Base-by-base conservation (phyloP, 1,140 invertebrate species). In the Micrasema longulum region DNA sequence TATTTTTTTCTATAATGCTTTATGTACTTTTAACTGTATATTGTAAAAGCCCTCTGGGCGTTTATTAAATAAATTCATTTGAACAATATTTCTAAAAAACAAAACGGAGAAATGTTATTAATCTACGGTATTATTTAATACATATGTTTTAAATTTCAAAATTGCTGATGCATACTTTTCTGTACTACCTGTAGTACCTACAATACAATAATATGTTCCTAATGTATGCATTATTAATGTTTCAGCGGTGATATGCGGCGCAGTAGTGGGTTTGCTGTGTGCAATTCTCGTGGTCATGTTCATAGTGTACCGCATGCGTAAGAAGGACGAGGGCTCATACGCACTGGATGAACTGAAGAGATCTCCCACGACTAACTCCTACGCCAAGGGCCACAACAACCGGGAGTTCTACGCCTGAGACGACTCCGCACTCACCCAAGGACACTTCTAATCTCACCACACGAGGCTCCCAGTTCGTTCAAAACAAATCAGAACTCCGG, bases 251-350 rank as follows among this genome's bases (percentile, higher is more conserved):
- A 98, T 99, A 81, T 97, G 97, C 76, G 97, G 98, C 74, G 96
- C 96, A 72, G 97, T 99, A 63, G 97, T 99, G 12, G 96, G 97
- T 45, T 85, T 99, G 38, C 88, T 99, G 18, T 98, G 96, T 85
- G 96, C 97, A 78, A 98, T 99, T 82, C 88, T 99, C 52, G 93
- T 99, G 72, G 96, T 99, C 50, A 99, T 99, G 97, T 99, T 99
- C 87, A 97, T 99, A 79, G 96, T 97, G 5, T 99, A 99, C 85
- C 92, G 98, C 80, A 99, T 99, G 96, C 91, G 97, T 82, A 99
- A 99, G 89, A 99, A 99, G 89, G 98, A 99, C 83, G 98, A 99
- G 84, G 98, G 98, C 12, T 98, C 96, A 72, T 99, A 99, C 82
- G 93, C 97, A 5, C 87, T 99, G 70, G 97, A 99, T 80, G 97